These are phyloP conservation scores for Stegodyphus mimosarum DNA, from an alignment of 1,140 invertebrate species.

Conservation along the genomic window DNA sequence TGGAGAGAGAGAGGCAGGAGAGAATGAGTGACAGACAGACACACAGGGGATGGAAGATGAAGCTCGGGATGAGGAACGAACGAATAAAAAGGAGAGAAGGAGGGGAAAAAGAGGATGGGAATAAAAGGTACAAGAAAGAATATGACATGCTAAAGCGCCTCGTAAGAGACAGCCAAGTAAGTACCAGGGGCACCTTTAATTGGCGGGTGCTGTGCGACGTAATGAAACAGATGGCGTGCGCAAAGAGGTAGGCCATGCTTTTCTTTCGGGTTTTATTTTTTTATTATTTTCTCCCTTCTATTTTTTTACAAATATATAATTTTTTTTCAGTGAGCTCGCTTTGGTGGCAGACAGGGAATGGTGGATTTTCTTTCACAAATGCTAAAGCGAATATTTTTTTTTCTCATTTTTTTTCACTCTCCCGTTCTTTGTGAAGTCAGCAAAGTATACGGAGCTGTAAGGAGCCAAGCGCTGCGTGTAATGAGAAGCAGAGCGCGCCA, in stretches of 20 bases:
- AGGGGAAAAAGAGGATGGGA: conserved; percentile 28
- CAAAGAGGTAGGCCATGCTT: conserved; percentile 44
- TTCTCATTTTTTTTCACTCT: conserved; percentile 4
- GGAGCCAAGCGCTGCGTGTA: conserved; percentile 58
- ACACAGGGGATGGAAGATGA: not conserved
- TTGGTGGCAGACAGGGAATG: conserved; percentile 37
- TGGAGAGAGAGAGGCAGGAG: conserved; percentile 16
- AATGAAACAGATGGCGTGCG: conserved; percentile 58
- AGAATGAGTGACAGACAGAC: conserved; percentile 30
- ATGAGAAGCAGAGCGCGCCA: conserved; percentile 53
- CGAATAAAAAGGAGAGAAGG: conserved; percentile 7
- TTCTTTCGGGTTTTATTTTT: conserved; percentile 16
- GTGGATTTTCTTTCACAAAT: conserved; percentile 53
- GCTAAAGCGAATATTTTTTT: conserved; percentile 25
- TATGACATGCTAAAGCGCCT: conserved; percentile 59
- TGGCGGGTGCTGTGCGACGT: conserved; percentile 40
- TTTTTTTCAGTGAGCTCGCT: conserved; percentile 33
- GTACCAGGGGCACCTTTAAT: conserved; percentile 57
- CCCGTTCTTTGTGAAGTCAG: conserved; percentile 53
- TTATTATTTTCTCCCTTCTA: not conserved
- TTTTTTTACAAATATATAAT: conserved; percentile 47
- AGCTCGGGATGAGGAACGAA: conserved; percentile 11
- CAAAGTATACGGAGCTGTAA: conserved; percentile 59
- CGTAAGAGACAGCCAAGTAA: conserved; percentile 51
- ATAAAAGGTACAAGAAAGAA: conserved; percentile 55